Percentiles rank a stretch among this genome's conserved stretches.
These are phyloP conservation scores for Eristalinus aeneus DNA, from an alignment of 2,888 invertebrate genomes.

Conservation along the genomic window DNA sequence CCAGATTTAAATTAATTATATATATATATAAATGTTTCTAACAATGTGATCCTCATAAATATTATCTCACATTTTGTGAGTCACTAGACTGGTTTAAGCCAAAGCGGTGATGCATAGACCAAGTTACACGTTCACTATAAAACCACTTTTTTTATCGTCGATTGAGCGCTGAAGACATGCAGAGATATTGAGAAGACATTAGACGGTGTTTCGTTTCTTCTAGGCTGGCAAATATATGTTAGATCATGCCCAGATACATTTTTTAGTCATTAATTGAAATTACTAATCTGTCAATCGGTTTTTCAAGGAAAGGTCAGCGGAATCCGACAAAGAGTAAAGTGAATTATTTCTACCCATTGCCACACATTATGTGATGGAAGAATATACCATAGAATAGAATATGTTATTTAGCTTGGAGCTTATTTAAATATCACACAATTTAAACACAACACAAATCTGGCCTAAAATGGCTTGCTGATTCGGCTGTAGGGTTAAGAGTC, in stretches of 20 bases:
- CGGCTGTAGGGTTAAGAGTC: not conserved
- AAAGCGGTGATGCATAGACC: not conserved
- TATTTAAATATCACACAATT: not conserved
- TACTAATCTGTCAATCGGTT: not conserved
- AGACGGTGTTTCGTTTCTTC: not conserved
- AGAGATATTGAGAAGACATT: not conserved
- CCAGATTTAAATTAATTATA: not conserved
- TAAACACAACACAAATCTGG: not conserved
- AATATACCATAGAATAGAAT: not conserved
- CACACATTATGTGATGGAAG: not conserved
- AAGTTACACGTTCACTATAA: not conserved
- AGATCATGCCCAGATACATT: not conserved
- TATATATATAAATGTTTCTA: not conserved
- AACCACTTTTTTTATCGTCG: not conserved
- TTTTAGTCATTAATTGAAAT: not conserved
- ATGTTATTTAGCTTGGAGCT: not conserved
- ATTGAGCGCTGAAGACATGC: not conserved
- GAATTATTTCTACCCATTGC: not conserved
- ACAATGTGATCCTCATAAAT: not conserved
- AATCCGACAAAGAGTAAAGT: not conserved
- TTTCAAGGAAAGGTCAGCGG: not conserved
- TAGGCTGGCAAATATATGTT: not conserved
- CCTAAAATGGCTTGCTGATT: not conserved
- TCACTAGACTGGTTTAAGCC: not conserved
- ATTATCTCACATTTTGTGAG: not conserved